Evolutionary conservation across 2,888 invertebrate genomes (phyloP), one percentile per base, ranked within the genome.

Genomic region (Dicyrtoma fusca): DNA sequence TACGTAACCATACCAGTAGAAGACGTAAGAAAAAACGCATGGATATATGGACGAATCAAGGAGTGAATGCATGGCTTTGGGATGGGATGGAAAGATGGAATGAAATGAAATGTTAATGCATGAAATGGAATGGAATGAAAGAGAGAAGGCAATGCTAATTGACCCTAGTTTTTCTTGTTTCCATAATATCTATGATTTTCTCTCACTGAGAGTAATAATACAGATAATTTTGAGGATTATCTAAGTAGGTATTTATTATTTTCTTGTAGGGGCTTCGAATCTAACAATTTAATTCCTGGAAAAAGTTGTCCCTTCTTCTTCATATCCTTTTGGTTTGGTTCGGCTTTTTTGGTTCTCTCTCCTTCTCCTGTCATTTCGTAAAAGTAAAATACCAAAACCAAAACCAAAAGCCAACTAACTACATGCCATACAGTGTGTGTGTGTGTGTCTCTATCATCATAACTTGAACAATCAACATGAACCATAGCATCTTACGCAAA

Each of bases 261-360:
- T 26, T 23, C 45, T 68, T 42, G 21, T 45, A 68, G 68, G 57
- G 34, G 44, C 55, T 66, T 25, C 26, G 19, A 34, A 53, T 66
- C 51, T 68, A 68, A 68, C 47, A 44, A 34, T 68, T 68, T 57
- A 68, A 68, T 59, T 68, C 68, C 23, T 45, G 25, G 64, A 51
- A 49, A 34, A 65, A 65, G 17, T 49, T 65, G 65, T 65, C 34
- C 65, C 26, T 49, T 65, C 61, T 61, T 34, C 34, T 34, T 34
- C 34, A 8, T 34, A 19, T n/a, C 49, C 49, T 49, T 49, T 49
- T 13, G 3, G 49, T 49, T 49, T 17, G n/a, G n/a, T 4, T 49
- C 19, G 4, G 10, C 13, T 13, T 45, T 13, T 45, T 45, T 45
- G 10, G 10, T 13, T 45, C 45, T 45, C 45, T 45, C 45, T 13